A percentile compares a stretch with the other conserved stretches of the same genome.
phyloP scores from a whole-genome alignment of 2,113 vertebrate genomes.

The Ophiodon elongatus region DNA sequence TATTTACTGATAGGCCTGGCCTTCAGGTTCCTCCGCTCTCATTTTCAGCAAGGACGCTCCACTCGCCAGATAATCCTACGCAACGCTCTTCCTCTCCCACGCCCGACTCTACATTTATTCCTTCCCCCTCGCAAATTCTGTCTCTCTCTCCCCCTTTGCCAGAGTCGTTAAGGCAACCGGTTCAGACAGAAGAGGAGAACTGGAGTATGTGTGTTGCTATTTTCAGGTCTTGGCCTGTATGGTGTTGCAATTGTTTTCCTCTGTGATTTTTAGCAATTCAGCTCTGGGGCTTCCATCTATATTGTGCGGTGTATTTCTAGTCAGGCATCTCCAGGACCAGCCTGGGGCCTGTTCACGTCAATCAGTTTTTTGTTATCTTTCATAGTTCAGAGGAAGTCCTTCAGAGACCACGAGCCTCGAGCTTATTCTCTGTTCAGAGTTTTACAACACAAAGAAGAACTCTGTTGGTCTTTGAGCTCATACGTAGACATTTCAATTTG shows the following conservation, averaged over 20 bases:
- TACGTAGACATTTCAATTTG: too few relatives aligned
- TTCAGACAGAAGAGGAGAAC: conserved; percentile 50
- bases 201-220: conserved; percentile 25
- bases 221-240: conserved; percentile 29
- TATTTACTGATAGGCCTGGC: conserved; percentile 62
- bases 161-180: conserved; percentile 59
- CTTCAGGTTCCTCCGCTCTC: conserved; percentile 53
- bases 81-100: conserved; percentile 25
- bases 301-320: conserved; percentile 9
- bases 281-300: conserved; percentile 13
- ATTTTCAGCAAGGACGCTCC: conserved; percentile 18
- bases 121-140: not conserved
- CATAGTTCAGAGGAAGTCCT: conserved; percentile 1
- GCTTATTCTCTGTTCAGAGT: not conserved
- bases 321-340: conserved; percentile 35
- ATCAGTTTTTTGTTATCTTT: conserved; percentile 1
- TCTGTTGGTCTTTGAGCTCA: not conserved
- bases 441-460: not conserved
- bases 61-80: conserved; percentile 39
- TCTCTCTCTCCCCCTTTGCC: not conserved
- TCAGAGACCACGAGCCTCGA: conserved; percentile 5
- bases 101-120: not conserved
- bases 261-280: conserved; percentile 5
- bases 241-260: conserved; percentile 3
- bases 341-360: conserved; percentile 17